Percentiles rank a stretch among this genome's conserved stretches.
Conservation (phyloP, 2,888 invertebrate species). For the Chrysopilus asiliformis region DNA sequence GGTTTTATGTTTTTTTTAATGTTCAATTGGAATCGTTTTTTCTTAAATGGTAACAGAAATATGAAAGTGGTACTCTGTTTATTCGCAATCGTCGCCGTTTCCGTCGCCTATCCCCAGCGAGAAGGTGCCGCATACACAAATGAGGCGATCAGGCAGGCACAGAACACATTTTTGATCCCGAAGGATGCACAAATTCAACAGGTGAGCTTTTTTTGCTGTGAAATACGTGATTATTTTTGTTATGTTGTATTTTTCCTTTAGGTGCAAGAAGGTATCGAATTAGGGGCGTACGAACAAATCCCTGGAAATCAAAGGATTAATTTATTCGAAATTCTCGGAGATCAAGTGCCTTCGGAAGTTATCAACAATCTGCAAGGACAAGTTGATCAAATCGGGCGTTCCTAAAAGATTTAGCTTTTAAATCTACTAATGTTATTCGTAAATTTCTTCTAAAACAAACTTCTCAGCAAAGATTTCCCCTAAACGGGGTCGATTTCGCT, state of each 20-base stretch:
- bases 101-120: conserved; percentile 50
- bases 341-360: conserved; percentile 75
- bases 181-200: conserved; percentile 79
- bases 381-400: conserved; percentile 68
- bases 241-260: conserved; percentile 21
- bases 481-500: too few species aligned
- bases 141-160: conserved; percentile 77
- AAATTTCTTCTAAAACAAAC: too few species aligned
- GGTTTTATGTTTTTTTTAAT: too few species aligned
- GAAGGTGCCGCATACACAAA: conserved; percentile 74
- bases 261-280: conserved; percentile 74
- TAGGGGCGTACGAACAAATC: conserved; percentile 75
- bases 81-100: conserved; percentile 39
- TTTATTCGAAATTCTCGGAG: conserved; percentile 70
- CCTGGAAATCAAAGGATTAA: conserved; percentile 74
- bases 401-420: conserved; percentile 32
- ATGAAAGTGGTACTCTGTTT: conserved; percentile 22
- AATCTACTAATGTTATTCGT: too few species aligned
- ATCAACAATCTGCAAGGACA: conserved; percentile 77
- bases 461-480: too few species aligned
- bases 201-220: conserved; percentile 32
- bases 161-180: conserved; percentile 71
- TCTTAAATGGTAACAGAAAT: too few species aligned
- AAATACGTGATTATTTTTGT: not conserved
- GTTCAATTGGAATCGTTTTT: too few species aligned